These are phyloP conservation scores for Chlorodrepanis virens DNA, from an alignment of 2,113 vertebrate species.

Conservation along the genomic window DNA sequence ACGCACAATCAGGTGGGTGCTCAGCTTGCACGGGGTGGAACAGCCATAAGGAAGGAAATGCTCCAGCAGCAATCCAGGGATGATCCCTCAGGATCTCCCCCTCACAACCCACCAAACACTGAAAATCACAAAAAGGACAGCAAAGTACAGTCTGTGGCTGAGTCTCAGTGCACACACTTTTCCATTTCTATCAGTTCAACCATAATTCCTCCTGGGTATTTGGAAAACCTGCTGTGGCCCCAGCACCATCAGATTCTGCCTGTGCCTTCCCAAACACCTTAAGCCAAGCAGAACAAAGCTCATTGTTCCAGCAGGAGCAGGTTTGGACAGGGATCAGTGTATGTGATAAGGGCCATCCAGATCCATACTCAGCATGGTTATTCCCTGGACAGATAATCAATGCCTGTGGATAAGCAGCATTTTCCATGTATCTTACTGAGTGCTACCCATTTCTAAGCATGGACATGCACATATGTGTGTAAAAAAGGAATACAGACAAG, in stretches of 20 bases:
- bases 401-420: not conserved
- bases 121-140: not conserved
- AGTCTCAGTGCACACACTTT: rapidly evolving
- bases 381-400: not conserved
- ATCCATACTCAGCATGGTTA: not conserved
- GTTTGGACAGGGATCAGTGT: not conserved
- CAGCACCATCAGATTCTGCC: not conserved
- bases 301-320: not conserved
- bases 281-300: not conserved
- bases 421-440: not conserved
- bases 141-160: not conserved
- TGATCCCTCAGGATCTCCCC: not conserved
- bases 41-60: not conserved
- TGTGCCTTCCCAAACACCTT: not conserved
- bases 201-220: not conserved
- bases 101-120: not conserved
- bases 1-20: not conserved
- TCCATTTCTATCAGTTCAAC: rapidly evolving
- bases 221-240: not conserved
- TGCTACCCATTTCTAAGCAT: not conserved
- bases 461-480: not conserved
- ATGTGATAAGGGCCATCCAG: not conserved
- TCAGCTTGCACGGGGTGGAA: not conserved
- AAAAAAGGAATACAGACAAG: not conserved
- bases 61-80: not conserved